These are phyloP conservation scores for Pangasius krempfi DNA, from an alignment of 2,797 vertebrate species.

Conservation along the genomic window DNA sequence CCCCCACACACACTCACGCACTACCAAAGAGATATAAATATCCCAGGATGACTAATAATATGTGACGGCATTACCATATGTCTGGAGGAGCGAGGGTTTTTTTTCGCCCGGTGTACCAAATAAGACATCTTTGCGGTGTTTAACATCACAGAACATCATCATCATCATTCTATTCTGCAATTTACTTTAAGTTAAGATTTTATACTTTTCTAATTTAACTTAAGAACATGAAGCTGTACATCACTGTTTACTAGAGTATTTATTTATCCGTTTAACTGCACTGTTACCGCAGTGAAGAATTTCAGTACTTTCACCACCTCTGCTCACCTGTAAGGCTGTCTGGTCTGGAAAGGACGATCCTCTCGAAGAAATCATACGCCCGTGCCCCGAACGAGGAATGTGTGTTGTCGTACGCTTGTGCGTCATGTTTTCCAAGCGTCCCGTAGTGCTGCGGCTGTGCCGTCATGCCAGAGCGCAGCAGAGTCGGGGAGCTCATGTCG, in stretches of 20 bases:
- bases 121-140: not conserved
- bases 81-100: not conserved
- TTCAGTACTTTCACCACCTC: not conserved
- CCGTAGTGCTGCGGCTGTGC: conserved; percentile 94
- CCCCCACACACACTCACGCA: not conserved
- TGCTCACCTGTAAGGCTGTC: conserved; percentile 96
- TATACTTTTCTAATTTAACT: too few relatives aligned
- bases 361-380: conserved; percentile 91
- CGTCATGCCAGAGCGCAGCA: conserved; percentile 87
- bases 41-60: conserved; percentile 37
- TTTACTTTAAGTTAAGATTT: not conserved
- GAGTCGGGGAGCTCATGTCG: conserved; percentile 74
- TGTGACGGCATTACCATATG: conserved; percentile 36
- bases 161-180: not conserved
- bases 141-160: not conserved
- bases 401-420: conserved; percentile 72
- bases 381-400: conserved; percentile 84
- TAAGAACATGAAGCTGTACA: not conserved
- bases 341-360: conserved; percentile 90
- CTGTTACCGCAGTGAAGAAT: not conserved
- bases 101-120: conserved; percentile 2
- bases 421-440: conserved; percentile 82
- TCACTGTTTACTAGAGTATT: not conserved
- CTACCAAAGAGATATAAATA: conserved; percentile 31
- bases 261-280: not conserved